Evolutionary conservation across 1,140 invertebrate species (phyloP).

Genomic region (Drosophila orosa): DNA sequence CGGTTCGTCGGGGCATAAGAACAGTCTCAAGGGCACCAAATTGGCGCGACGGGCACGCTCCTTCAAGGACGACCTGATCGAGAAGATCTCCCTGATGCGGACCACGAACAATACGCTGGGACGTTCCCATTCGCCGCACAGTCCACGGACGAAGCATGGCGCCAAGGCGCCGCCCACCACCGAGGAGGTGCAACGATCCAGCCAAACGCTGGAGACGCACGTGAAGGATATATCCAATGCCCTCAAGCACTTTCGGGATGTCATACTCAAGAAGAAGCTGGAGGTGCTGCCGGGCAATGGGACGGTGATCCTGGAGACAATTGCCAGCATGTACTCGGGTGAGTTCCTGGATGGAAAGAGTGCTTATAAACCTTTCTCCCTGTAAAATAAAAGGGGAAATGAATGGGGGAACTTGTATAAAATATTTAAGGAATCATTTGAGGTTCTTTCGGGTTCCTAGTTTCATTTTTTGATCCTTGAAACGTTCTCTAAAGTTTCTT

Average conservation of each 20-base stretch:
- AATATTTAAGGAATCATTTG: too few relatives aligned
- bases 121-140: conserved; percentile 86
- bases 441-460: too few relatives aligned
- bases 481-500: too few relatives aligned
- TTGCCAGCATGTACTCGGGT: conserved; percentile 94
- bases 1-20: conserved; percentile 85
- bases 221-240: conserved; percentile 90
- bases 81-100: conserved; percentile 94
- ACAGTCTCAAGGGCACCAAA: conserved; percentile 90
- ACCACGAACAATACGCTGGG: conserved; percentile 83
- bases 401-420: too few relatives aligned
- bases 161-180: conserved; percentile 84
- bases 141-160: conserved; percentile 85
- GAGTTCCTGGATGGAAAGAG: conserved; percentile 2
- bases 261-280: conserved; percentile 95
- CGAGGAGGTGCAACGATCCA: conserved; percentile 86
- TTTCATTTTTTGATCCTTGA: too few relatives aligned
- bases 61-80: conserved; percentile 96
- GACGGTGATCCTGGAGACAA: conserved; percentile 95
- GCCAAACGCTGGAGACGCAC: conserved; percentile 87
- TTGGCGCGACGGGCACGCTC: conserved; percentile 93
- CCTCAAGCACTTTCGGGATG: conserved; percentile 94
- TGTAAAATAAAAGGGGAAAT: too few relatives aligned
- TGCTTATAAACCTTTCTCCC: background rate
- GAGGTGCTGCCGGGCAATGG: conserved; percentile 97